phyloP scores from a whole-genome alignment of 2,113 vertebrate genomes.

The Oplegnathus fasciatus region DNA sequence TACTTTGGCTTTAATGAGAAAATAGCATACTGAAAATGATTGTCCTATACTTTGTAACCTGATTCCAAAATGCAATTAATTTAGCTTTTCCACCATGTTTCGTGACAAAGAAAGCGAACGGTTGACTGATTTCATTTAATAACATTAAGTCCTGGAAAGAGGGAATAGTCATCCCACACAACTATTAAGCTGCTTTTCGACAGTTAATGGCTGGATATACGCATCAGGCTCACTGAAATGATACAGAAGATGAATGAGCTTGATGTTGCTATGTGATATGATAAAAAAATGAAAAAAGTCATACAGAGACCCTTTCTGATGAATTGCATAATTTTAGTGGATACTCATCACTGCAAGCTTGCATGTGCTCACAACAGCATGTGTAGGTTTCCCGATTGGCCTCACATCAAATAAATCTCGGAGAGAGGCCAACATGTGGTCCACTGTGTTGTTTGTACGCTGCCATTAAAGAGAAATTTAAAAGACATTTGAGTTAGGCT shows the following conservation, averaged over 20 bases:
- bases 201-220: not conserved
- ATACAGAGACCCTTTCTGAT: not conserved
- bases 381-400: constrained; percentile 7
- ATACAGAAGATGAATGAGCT: constrained; percentile 13
- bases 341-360: not conserved
- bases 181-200: constrained; percentile 5
- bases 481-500: constrained; percentile 44
- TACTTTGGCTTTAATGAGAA: not conserved
- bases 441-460: not conserved
- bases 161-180: not conserved
- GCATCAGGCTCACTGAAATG: constrained; percentile 2
- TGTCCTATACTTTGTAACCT: not conserved
- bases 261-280: not conserved
- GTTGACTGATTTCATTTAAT: not conserved
- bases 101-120: not conserved
- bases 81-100: not conserved
- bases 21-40: not conserved
- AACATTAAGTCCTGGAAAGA: not conserved
- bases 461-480: constrained; percentile 43
- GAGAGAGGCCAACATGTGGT: constrained; percentile 15
- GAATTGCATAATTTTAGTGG: constrained; percentile 23
- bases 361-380: not conserved
- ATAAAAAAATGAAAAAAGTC: constrained; percentile 13
- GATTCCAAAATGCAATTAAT: not conserved
- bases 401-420: constrained; percentile 3